A percentile compares a stretch with the other conserved stretches of the same genome.
These are phyloP conservation scores for Serripes groenlandicus DNA, from an alignment of 2,888 invertebrate species.

Conservation along the genomic window DNA sequence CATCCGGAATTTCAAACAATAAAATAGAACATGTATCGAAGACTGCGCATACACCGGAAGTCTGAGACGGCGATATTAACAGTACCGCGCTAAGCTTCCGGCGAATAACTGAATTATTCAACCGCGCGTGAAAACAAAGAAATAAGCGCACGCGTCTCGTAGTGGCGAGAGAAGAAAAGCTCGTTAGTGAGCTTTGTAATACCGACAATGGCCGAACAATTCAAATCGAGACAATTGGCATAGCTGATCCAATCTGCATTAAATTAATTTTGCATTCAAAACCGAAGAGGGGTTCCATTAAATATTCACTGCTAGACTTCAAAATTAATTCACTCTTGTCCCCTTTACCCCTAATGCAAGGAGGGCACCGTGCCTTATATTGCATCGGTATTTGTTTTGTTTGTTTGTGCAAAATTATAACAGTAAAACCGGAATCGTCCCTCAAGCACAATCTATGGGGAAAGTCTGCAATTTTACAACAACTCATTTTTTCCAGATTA, in stretches of 20 bases:
- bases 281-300: constrained; percentile 38
- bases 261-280: constrained; percentile 58
- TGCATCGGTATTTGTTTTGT: too few relatives aligned
- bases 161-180: constrained; percentile 24
- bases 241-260: constrained; percentile 57
- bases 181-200: constrained; percentile 42
- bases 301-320: constrained; percentile 34
- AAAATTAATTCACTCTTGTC: constrained; percentile 28
- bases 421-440: too few relatives aligned
- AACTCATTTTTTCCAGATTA: too few relatives aligned
- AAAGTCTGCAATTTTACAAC: too few relatives aligned
- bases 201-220: constrained; percentile 32
- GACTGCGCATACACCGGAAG: constrained; percentile 42
- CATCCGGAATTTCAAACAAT: constrained; percentile 19
- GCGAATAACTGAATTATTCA: constrained; percentile 48
- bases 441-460: too few relatives aligned
- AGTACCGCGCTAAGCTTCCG: constrained; percentile 49
- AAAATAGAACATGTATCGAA: constrained; percentile 24
- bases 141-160: constrained; percentile 27
- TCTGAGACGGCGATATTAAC: constrained; percentile 48
- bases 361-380: too few relatives aligned
- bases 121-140: constrained; percentile 59
- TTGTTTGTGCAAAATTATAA: too few relatives aligned
- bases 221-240: constrained; percentile 43
- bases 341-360: constrained; percentile 8